Evolutionary conservation across 2,797 vertebrate species (phyloP).

Genomic region (Limosa lapponica): DNA sequence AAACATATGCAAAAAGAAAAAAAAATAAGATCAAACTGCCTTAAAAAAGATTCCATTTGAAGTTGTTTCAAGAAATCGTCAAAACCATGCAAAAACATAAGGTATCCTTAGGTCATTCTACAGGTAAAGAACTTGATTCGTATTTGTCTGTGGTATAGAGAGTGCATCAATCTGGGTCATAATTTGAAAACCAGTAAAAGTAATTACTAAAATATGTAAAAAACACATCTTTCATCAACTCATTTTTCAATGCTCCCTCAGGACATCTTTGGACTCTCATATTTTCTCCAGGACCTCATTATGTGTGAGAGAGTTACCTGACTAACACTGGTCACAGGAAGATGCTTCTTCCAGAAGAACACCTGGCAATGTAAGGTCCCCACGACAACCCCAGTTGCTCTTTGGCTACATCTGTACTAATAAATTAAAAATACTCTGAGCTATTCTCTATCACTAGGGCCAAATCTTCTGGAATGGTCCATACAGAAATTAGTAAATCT

Average conservation of each 20-base stretch:
- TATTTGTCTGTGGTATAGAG: background rate
- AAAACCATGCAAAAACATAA: background rate
- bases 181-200: background rate
- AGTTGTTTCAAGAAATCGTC: background rate
- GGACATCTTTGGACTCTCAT: background rate
- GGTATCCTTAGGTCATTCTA: background rate
- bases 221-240: background rate
- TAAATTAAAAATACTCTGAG: background rate
- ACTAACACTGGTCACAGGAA: background rate
- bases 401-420: background rate
- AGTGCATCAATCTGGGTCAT: background rate
- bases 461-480: background rate
- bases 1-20: background rate
- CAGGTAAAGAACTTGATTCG: background rate
- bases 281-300: background rate
- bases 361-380: background rate
- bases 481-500: background rate
- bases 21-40: background rate
- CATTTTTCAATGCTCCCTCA: background rate
- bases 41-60: background rate
- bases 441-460: background rate
- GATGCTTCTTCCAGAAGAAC: background rate
- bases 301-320: background rate
- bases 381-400: rapidly evolving
- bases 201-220: background rate